Base-by-base conservation (phyloP, 2,888 invertebrate genomes). In the Alitta virens region DNA sequence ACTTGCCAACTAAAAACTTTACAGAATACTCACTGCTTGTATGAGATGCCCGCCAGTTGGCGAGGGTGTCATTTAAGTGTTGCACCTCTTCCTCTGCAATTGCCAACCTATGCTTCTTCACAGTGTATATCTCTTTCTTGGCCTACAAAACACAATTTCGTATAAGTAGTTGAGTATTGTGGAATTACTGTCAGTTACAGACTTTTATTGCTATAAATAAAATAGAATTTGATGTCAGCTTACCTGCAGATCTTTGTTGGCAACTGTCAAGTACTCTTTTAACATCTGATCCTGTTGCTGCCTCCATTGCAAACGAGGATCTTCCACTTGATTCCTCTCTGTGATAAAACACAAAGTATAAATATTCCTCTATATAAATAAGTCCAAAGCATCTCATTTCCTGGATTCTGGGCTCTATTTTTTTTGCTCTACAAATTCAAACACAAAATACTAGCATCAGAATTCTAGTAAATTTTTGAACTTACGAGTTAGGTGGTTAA, bases 261-360 rank as follows among this genome's bases (percentile, higher is more conserved):
- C 96, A 68, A 94, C 94, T 75, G 91, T 90, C 79, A 97, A 88
- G 86, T 97, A 97, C 80, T 96, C 95, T 82, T 93, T 89, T 82
- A 97, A 87, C 97, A 97, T 97, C 71, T 90, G 91, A 85, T 97
- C 95, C 85, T 97, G 97, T 75, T 94, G 90, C 76, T 90, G 90
- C 78, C 94, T 88, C 96, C 96, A 97, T 89, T 95, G 94, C 85
- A 92, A 87, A 77, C 96, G 87, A 68, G 97, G 97, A 84, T 97
- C 96, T 85, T 97, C 96, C 69, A 96, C 85, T 85, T 97, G 96
- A 79, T 95, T 97, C 78, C 90, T 89, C 87, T 95, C 94, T 94
- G 87, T 42, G 86, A n/a, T n/a, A 1, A 24, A 1, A 52, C 9
- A 52, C 18, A 54, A 1, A n/a, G n/a, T n/a, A n/a, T n/a, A n/a